These are phyloP conservation scores for Gambelia wislizenii DNA, from an alignment of 2,797 vertebrate species.

Conservation along the genomic window DNA sequence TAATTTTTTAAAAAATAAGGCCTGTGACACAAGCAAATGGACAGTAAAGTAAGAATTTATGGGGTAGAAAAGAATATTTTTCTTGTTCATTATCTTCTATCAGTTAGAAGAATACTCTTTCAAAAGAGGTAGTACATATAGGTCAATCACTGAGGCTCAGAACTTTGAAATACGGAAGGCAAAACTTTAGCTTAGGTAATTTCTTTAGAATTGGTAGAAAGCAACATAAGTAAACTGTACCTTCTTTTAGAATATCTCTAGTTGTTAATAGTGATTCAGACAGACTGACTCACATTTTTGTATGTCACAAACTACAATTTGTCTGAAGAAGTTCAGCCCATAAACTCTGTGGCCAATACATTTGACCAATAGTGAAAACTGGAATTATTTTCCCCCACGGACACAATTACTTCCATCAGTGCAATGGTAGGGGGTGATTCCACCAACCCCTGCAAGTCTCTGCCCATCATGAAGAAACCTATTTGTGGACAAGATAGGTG, in stretches of 20 bases:
- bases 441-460: background rate
- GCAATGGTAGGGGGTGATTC: background rate
- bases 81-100: slow-evolving; percentile 3
- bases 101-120: background rate
- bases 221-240: background rate
- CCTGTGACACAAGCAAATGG: background rate
- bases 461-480: background rate
- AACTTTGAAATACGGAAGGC: background rate
- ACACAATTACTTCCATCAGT: background rate
- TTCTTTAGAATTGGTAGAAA: background rate
- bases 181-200: background rate
- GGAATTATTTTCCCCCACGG: background rate
- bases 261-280: background rate
- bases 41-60: background rate
- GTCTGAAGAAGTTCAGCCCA: background rate
- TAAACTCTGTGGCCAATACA: background rate
- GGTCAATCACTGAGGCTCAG: background rate
- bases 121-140: background rate
- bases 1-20: background rate
- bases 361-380: background rate
- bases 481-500: background rate
- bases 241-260: background rate
- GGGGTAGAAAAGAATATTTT: background rate
- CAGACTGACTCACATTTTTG: background rate
- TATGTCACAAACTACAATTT: background rate